These are phyloP conservation scores for Rhinopithecus roxellana DNA, from an alignment of 2,113 vertebrate genomes.

Conservation along the genomic window DNA sequence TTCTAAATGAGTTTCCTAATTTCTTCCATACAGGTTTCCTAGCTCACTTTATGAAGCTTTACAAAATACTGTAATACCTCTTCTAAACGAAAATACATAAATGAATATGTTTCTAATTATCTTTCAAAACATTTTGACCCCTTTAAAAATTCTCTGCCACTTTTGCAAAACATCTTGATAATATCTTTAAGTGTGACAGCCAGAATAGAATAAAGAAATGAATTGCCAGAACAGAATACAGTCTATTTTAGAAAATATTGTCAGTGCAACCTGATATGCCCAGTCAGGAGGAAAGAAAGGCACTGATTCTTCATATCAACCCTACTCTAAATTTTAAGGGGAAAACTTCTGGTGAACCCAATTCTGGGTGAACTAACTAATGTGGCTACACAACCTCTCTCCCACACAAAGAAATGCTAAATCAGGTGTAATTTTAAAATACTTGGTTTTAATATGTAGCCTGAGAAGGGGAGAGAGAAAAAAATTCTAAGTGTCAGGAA, in stretches of 20 bases:
- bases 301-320: background rate
- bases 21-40: background rate
- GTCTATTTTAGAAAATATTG: background rate
- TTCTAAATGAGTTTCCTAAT: background rate
- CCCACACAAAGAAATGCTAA: background rate
- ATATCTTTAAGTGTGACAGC: background rate
- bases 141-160: background rate
- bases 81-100: background rate
- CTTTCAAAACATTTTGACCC: background rate
- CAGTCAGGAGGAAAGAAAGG: background rate
- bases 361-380: background rate
- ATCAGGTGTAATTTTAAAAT: background rate
- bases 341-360: background rate
- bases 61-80: background rate
- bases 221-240: background rate
- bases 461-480: background rate
- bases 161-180: background rate
- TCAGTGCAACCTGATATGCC: background rate
- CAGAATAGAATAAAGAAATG: background rate
- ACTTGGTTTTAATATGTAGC: background rate
- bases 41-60: background rate
- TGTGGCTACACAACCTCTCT: too few species aligned
- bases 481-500: background rate
- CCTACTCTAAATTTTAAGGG: background rate
- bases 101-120: background rate